Evolutionary conservation across 35 echinoderm and acorn worm genomes (phyloP).

Genomic region (Antedon bifida): DNA sequence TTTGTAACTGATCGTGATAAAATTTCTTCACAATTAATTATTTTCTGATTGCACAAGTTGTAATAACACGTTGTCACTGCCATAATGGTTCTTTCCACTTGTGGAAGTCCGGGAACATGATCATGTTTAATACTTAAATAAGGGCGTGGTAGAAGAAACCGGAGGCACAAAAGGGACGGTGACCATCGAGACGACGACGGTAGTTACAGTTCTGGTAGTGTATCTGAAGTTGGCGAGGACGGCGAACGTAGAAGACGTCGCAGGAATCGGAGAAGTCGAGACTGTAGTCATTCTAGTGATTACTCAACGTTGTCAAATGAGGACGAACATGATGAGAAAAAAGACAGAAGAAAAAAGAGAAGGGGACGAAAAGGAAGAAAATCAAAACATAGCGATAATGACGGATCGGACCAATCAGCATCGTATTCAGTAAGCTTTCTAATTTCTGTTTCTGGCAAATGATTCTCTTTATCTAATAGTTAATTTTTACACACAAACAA

Average conservation of each 20-base stretch:
- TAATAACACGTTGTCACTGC: too few species aligned
- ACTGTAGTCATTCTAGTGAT: neutral
- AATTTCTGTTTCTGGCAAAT: too few species aligned
- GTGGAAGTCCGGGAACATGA: neutral
- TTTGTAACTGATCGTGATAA: too few species aligned
- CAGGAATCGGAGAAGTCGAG: neutral
- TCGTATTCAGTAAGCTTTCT: neutral
- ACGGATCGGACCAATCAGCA: neutral
- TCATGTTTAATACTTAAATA: neutral
- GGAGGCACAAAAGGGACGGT: neutral
- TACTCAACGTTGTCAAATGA: neutral
- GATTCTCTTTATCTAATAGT: too few species aligned
- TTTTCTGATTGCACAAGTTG: too few species aligned
- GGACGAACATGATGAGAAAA: neutral
- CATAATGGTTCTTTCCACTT: neutral
- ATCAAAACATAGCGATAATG: neutral
- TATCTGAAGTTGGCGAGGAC: neutral
- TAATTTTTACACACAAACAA: too few species aligned
- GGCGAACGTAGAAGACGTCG: neutral
- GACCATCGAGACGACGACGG: neutral
- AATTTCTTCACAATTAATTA: too few species aligned
- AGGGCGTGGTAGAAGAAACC: neutral
- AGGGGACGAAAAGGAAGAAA: neutral
- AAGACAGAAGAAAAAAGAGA: neutral
- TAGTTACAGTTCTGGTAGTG: neutral